Conservation (phyloP, 1,140 invertebrate genomes). For the Ceratosolen fusciceps region DNA sequence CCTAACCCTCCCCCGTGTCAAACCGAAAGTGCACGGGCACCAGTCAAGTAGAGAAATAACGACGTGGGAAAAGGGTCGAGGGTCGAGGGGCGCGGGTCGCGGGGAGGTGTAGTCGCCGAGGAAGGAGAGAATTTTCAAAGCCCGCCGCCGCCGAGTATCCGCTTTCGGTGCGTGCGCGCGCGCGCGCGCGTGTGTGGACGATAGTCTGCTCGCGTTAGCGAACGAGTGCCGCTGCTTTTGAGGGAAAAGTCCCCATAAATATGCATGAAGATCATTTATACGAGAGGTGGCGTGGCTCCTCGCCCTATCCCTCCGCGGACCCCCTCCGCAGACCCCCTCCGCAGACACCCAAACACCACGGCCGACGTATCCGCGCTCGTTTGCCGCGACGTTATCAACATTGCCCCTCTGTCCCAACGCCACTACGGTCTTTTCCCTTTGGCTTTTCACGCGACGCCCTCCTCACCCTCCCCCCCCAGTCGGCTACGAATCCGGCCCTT, state of each 20-base stretch:
- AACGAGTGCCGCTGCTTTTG: slow-evolving; percentile 54
- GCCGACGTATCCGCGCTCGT: slow-evolving; percentile 31
- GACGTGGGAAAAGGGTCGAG: neutral
- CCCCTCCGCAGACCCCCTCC: too few species aligned
- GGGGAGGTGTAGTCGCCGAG: neutral
- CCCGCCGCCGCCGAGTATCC: slow-evolving; percentile 10
- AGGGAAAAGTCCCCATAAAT: slow-evolving; percentile 69
- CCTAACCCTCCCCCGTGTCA: neutral
- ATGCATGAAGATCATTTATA: slow-evolving; percentile 71
- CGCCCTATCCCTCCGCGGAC: slow-evolving; percentile 26
- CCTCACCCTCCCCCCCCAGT: too few species aligned
- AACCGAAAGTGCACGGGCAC: neutral
- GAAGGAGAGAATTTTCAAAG: slow-evolving; percentile 42
- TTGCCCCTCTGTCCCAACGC: too few species aligned
- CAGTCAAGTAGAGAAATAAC: slow-evolving; percentile 12
- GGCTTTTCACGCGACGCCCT: too few species aligned
- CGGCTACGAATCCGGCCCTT: too few species aligned
- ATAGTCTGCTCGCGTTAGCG: slow-evolving; percentile 1
- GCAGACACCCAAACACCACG: too few species aligned
- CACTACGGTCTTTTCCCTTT: too few species aligned
- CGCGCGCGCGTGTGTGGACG: neutral
- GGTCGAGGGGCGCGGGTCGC: neutral
- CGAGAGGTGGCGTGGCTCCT: slow-evolving; percentile 56
- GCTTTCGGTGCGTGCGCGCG: neutral
- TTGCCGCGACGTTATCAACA: slow-evolving; percentile 65